These are phyloP conservation scores for Hybos culiciformis DNA, from an alignment of 2,888 invertebrate species.

Conservation along the genomic window DNA sequence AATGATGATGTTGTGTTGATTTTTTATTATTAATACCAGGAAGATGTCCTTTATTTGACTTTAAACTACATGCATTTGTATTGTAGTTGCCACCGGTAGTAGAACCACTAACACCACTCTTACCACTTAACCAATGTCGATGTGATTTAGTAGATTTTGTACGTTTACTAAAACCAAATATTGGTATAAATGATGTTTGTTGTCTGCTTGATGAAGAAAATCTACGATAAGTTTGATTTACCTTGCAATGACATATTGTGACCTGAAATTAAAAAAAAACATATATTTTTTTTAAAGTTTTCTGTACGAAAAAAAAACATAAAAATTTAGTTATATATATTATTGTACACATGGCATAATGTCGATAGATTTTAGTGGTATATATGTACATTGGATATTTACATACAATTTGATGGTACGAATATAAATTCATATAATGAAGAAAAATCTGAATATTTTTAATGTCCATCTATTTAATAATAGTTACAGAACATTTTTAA, in stretches of 20 bases:
- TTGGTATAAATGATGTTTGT: constrained; percentile 39
- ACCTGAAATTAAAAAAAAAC: constrained; percentile 38
- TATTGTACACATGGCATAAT: too few relatives aligned
- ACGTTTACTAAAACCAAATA: constrained; percentile 33
- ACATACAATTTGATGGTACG: not conserved
- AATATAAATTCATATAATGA: too few relatives aligned
- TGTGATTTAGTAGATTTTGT: constrained; percentile 31
- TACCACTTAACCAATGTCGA: constrained; percentile 47
- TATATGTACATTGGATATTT: too few relatives aligned
- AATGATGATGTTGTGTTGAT: constrained; percentile 22
- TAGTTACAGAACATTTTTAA: too few relatives aligned
- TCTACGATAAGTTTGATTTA: constrained; percentile 60
- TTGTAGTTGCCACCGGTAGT: constrained; percentile 15
- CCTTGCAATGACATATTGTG: constrained; percentile 63
- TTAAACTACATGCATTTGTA: too few relatives aligned
- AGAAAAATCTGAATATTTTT: too few relatives aligned
- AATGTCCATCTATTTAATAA: too few relatives aligned
- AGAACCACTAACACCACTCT: constrained; percentile 22
- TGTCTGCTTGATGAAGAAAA: constrained; percentile 46
- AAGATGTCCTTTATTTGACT: constrained; percentile 16
- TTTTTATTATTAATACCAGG: constrained; percentile 15
- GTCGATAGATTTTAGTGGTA: too few relatives aligned
- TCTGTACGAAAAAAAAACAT: too few relatives aligned
- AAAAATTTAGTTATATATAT: too few relatives aligned
- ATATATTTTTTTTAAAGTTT: not conserved